Evolutionary conservation across 2,888 invertebrate genomes (phyloP).

Genomic region (Trachelus troglodyta): DNA sequence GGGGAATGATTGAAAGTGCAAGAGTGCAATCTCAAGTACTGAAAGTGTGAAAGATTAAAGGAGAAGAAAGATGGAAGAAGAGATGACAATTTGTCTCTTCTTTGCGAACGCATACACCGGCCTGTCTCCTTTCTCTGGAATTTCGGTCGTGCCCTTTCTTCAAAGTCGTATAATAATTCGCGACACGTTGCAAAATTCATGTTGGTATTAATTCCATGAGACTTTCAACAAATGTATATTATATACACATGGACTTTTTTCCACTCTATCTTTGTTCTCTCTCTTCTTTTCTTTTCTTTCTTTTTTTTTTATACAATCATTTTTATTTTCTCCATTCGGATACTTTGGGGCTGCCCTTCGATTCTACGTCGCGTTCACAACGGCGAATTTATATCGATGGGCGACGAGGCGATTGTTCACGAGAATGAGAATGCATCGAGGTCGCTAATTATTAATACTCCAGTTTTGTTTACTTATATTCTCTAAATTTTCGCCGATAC

Average conservation of each 20-base stretch:
- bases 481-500: background rate
- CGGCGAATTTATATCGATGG: background rate
- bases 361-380: background rate
- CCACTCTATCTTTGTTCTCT: background rate
- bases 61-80: background rate
- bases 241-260: background rate
- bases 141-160: background rate
- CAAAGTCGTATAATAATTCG: background rate
- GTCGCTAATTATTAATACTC: background rate
- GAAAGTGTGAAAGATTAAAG: background rate
- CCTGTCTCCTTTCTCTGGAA: background rate
- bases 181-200: background rate
- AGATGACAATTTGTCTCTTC: background rate
- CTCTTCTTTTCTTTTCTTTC: background rate
- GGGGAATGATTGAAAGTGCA: background rate
- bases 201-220: background rate
- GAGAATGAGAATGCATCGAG: background rate
- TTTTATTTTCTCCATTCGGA: background rate
- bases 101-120: background rate
- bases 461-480: background rate
- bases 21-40: background rate
- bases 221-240: background rate
- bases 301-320: background rate
- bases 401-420: background rate
- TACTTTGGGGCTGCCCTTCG: background rate